Percentiles rank a stretch among this genome's conserved stretches.
phyloP scores from a whole-genome alignment of 2,888 invertebrate genomes.

The Abrostola tripartita region DNA sequence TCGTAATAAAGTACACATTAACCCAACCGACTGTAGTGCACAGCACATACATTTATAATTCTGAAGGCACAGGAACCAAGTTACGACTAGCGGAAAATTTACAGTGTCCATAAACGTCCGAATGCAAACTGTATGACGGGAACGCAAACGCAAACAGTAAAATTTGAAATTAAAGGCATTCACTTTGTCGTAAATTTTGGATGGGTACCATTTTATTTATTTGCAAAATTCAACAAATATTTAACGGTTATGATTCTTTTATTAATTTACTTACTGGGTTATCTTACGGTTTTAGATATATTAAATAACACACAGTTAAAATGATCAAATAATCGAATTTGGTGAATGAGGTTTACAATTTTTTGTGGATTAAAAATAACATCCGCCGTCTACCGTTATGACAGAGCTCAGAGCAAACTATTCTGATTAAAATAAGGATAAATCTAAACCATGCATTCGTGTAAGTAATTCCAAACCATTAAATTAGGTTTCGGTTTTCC shows the following conservation, averaged over 20 bases:
- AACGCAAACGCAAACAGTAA: slow-evolving; percentile 45
- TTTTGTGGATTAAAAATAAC: too few relatives aligned
- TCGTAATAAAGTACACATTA: slow-evolving; percentile 31
- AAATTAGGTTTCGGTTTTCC: too few relatives aligned
- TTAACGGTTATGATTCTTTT: neutral
- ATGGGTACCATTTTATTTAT: slow-evolving; percentile 39
- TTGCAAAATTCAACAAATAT: slow-evolving; percentile 21
- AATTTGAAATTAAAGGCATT: slow-evolving; percentile 54
- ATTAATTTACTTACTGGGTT: too few relatives aligned
- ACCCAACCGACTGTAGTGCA: slow-evolving; percentile 31
- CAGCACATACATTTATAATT: slow-evolving; percentile 49
- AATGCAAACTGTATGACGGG: slow-evolving; percentile 51
- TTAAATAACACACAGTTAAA: too few relatives aligned
- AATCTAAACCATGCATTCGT: too few relatives aligned
- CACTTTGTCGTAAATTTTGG: slow-evolving; percentile 48
- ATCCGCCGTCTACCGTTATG: too few relatives aligned
- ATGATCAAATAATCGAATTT: too few relatives aligned
- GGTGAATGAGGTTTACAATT: too few relatives aligned
- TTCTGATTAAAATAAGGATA: too few relatives aligned
- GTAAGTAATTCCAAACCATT: too few relatives aligned
- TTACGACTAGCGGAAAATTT: slow-evolving; percentile 58
- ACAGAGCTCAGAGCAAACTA: too few relatives aligned
- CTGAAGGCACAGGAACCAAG: slow-evolving; percentile 54
- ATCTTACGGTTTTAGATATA: too few relatives aligned
- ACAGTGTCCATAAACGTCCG: slow-evolving; percentile 59